A percentile compares a stretch with the other conserved stretches of the same genome.
phyloP scores from a whole-genome alignment of 2,113 vertebrate species.

The Chionodraco myersi region DNA sequence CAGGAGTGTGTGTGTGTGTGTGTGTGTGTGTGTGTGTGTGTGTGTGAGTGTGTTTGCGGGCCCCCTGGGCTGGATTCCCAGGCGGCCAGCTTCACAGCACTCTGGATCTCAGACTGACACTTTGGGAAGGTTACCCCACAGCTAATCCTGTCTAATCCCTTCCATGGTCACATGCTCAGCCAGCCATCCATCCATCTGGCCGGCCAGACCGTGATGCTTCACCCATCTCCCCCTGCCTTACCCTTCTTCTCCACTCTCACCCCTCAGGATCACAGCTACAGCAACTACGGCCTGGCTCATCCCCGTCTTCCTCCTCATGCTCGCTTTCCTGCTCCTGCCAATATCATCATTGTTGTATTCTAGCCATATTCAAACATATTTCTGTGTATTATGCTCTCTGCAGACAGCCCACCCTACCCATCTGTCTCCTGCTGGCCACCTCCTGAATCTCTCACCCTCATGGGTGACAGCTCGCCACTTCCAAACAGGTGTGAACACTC shows the following conservation, averaged over 20 bases:
- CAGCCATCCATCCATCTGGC: slow-evolving; percentile 47
- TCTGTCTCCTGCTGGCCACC: not conserved
- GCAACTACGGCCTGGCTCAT: slow-evolving; percentile 25
- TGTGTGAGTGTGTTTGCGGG: slow-evolving; percentile 77
- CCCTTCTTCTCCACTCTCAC: slow-evolving; percentile 44
- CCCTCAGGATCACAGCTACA: slow-evolving; percentile 26
- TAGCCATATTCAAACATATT: not conserved
- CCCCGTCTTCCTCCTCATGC: slow-evolving; percentile 1
- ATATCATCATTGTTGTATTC: not conserved
- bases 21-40: slow-evolving; percentile 77
- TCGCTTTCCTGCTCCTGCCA: no score
- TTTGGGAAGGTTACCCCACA: slow-evolving; percentile 86
- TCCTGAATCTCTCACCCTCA: not conserved
- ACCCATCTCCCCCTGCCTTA: slow-evolving; percentile 56
- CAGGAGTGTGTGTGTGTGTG: slow-evolving; percentile 74
- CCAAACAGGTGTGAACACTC: not conserved
- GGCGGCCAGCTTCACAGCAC: slow-evolving; percentile 83
- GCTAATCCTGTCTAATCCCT: slow-evolving; percentile 83
- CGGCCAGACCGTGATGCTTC: slow-evolving; percentile 62
- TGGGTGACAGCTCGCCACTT: not conserved
- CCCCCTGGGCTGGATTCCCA: slow-evolving; percentile 79
- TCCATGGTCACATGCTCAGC: slow-evolving; percentile 82
- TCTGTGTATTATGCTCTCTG: not conserved
- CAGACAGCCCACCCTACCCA: not conserved
- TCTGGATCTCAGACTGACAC: slow-evolving; percentile 87